A percentile compares a stretch with the other conserved stretches of the same genome.
These are phyloP conservation scores for Porites divaricata DNA, from an alignment of 92 coral and sea anemone species.

Conservation along the genomic window DNA sequence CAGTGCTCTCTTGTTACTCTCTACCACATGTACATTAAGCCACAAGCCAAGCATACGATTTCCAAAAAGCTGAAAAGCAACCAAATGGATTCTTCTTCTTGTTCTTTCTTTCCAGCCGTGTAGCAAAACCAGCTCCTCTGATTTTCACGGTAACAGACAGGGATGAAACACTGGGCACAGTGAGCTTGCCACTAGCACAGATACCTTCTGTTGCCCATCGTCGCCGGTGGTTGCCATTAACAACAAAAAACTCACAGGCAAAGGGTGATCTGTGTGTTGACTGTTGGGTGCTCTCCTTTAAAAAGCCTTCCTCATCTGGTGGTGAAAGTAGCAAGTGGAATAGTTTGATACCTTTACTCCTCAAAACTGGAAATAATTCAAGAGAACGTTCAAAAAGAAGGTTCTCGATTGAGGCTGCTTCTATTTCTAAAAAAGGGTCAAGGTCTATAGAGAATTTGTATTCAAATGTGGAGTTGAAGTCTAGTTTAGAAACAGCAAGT, in stretches of 20 bases:
- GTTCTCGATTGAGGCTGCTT: slow-evolving; percentile 79
- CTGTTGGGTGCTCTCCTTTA: slow-evolving; percentile 89
- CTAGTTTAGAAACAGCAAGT: slow-evolving; percentile 8
- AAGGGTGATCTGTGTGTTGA: slow-evolving; percentile 95
- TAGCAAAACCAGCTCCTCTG: slow-evolving; percentile 82
- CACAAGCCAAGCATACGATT: background rate
- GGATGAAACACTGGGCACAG: slow-evolving; percentile 83
- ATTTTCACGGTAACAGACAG: slow-evolving; percentile 86
- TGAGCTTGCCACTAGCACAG: slow-evolving; percentile 83
- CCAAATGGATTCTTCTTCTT: background rate
- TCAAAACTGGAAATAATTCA: background rate
- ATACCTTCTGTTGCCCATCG: slow-evolving; percentile 95
- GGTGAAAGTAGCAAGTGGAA: slow-evolving; percentile 61
- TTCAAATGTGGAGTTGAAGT: slow-evolving; percentile 43
- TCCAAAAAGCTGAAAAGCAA: background rate
- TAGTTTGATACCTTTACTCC: slow-evolving; percentile 46
- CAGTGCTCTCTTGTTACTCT: no score
- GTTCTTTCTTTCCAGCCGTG: slow-evolving; percentile 55
- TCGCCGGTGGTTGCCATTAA: slow-evolving; percentile 95
- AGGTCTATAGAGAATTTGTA: slow-evolving; percentile 85
- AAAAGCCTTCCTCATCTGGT: slow-evolving; percentile 28
- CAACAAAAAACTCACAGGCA: slow-evolving; percentile 71
- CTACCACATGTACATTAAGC: no score
- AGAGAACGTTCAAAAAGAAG: slow-evolving; percentile 82
- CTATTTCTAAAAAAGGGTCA: slow-evolving; percentile 83